These are phyloP conservation scores for Drosophila ustulata DNA, from an alignment of 2,888 invertebrate species.

Conservation along the genomic window DNA sequence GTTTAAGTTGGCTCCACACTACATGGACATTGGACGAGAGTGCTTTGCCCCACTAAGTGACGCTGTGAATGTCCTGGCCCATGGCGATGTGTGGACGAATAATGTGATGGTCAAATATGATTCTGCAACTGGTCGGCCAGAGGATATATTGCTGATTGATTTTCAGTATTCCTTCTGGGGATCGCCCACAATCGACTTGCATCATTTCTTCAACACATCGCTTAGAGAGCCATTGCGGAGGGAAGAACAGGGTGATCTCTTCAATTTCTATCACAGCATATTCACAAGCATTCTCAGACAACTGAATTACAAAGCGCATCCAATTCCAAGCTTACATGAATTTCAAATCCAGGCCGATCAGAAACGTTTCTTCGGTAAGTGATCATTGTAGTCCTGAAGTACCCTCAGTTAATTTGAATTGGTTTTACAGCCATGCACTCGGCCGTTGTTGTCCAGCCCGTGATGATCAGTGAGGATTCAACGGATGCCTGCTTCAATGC, in stretches of 20 bases:
- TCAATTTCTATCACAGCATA: slow-evolving; percentile 79
- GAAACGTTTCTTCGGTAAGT: slow-evolving; percentile 81
- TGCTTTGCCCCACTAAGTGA: slow-evolving; percentile 72
- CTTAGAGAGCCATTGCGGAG: slow-evolving; percentile 78
- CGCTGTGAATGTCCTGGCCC: slow-evolving; percentile 82
- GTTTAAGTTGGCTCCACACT: slow-evolving; percentile 70
- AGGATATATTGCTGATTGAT: slow-evolving; percentile 82
- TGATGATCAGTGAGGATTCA: slow-evolving; percentile 81
- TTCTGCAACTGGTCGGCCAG: slow-evolving; percentile 59
- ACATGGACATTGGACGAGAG: slow-evolving; percentile 82
- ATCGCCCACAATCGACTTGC: slow-evolving; percentile 83
- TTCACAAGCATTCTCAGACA: slow-evolving; percentile 72
- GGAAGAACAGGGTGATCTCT: slow-evolving; percentile 75
- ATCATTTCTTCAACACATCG: slow-evolving; percentile 84
- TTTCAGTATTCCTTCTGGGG: slow-evolving; percentile 84
- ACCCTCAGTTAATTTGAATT: not conserved
- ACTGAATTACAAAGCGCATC: slow-evolving; percentile 68
- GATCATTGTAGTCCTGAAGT: not conserved
- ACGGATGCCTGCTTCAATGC: slow-evolving; percentile 83
- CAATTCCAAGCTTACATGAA: slow-evolving; percentile 80
- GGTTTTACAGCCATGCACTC: slow-evolving; percentile 77
- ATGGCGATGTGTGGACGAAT: slow-evolving; percentile 84
- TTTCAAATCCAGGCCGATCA: slow-evolving; percentile 79
- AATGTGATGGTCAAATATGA: slow-evolving; percentile 84
- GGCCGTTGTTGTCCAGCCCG: slow-evolving; percentile 80